A percentile compares a stretch with the other conserved stretches of the same genome.
phyloP scores from a whole-genome alignment of 2,113 vertebrate genomes.

The Indri indri region DNA sequence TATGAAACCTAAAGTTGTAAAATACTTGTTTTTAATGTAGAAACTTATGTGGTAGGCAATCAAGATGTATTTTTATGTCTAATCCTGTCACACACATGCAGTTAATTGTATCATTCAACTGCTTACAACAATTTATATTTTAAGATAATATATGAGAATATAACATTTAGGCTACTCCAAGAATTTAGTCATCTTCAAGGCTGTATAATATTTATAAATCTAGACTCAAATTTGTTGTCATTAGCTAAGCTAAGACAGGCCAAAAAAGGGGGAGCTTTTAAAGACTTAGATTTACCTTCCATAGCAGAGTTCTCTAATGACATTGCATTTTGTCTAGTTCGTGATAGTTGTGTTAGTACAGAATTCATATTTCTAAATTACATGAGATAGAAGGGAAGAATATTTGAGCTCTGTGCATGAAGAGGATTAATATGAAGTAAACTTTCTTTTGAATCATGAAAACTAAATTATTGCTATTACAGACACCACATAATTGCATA shows the following conservation, averaged over 20 bases:
- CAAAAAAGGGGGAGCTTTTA: not conserved
- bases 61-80: not conserved
- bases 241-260: not conserved
- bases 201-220: constrained; percentile 18
- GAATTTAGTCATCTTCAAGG: not conserved
- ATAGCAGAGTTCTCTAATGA: not conserved
- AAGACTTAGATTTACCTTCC: not conserved
- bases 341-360: not conserved
- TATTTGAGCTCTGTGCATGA: constrained; percentile 35
- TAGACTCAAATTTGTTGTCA: not conserved
- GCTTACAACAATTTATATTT: not conserved
- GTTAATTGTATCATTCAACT: not conserved
- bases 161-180: not conserved
- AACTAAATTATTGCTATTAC: constrained; percentile 64
- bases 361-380: constrained; percentile 45
- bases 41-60: not conserved
- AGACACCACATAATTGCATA: constrained; percentile 56
- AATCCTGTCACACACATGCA: not conserved
- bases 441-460: constrained; percentile 57
- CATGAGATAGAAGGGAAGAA: constrained; percentile 11
- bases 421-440: constrained; percentile 47
- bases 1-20: not conserved
- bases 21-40: not conserved
- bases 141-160: not conserved
- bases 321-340: not conserved